phyloP scores from a whole-genome alignment of 2,797 vertebrate species.

The Aulostomus chinensis region DNA sequence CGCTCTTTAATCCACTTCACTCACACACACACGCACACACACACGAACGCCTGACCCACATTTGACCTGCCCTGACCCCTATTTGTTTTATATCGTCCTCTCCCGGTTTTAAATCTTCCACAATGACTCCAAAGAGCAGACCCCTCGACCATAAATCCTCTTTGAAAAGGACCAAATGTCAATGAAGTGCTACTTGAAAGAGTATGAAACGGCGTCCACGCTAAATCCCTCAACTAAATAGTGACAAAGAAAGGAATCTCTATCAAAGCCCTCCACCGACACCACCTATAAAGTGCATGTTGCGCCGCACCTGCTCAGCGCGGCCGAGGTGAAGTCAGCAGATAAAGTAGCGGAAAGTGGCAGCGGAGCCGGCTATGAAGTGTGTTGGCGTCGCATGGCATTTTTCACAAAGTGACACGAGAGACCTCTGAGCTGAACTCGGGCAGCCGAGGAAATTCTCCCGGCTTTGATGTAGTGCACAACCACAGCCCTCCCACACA shows the following conservation, averaged over 20 bases:
- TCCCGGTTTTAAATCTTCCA: conserved; percentile 47
- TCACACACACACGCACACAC: neutral
- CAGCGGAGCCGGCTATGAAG: conserved; percentile 25
- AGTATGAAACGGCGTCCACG: conserved; percentile 32
- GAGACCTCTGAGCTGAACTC: conserved; percentile 28
- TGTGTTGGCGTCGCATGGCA: neutral
- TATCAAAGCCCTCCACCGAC: conserved; percentile 31
- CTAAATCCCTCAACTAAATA: conserved; percentile 47
- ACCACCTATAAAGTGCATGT: conserved; percentile 12
- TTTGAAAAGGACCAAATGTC: conserved; percentile 41
- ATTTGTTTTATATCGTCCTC: conserved; percentile 38
- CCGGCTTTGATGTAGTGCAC: conserved; percentile 38
- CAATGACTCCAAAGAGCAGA: neutral
- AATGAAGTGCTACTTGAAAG: conserved; percentile 45
- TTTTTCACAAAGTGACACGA: conserved; percentile 41
- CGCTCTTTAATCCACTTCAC: conserved; percentile 36
- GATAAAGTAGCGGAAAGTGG: conserved; percentile 26
- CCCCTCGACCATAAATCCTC: conserved; percentile 44
- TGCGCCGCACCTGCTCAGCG: neutral
- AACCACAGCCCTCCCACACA: neutral
- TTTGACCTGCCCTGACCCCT: conserved; percentile 44
- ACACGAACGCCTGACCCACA: conserved; percentile 25
- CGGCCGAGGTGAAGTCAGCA: neutral
- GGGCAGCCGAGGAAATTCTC: conserved; percentile 17
- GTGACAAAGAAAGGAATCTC: conserved; percentile 31